These are phyloP conservation scores for Lasioglossum zephyrum DNA, from an alignment of 2,888 invertebrate species.

Conservation along the genomic window DNA sequence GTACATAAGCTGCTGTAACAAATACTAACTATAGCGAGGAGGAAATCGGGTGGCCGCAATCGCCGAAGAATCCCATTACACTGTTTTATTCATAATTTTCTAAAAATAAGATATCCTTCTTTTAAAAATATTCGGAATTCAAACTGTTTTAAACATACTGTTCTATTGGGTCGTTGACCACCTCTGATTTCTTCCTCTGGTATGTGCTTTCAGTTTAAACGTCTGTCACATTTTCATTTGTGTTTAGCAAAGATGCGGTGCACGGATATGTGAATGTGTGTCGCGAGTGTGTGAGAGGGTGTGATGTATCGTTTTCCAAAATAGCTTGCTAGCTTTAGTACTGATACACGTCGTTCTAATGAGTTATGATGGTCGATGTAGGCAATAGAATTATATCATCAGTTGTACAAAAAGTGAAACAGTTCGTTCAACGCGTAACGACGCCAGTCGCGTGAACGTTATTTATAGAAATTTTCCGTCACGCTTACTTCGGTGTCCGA, in stretches of 20 bases:
- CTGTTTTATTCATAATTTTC: background rate
- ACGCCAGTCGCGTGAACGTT: conserved; percentile 28
- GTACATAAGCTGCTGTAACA: conserved; percentile 15
- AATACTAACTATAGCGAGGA: conserved; percentile 17
- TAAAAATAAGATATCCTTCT: background rate
- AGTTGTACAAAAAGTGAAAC: conserved; percentile 42
- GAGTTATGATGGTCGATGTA: conserved; percentile 62
- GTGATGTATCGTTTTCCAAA: conserved; percentile 59
- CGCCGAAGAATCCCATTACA: background rate
- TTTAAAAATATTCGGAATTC: background rate
- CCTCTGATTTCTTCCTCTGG: conserved; percentile 17
- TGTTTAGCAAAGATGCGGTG: conserved; percentile 49
- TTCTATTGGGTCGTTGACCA: background rate
- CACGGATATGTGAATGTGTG: conserved; percentile 59
- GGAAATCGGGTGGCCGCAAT: background rate
- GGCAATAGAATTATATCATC: conserved; percentile 44
- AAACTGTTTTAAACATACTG: background rate
- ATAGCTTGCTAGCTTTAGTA: conserved; percentile 67
- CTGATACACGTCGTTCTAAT: conserved; percentile 61
- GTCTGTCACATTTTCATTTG: conserved; percentile 49
- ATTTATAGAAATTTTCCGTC: conserved; percentile 36
- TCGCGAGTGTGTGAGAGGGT: conserved; percentile 39
- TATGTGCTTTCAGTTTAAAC: conserved; percentile 59
- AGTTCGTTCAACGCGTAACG: conserved; percentile 25
- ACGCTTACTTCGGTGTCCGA: conserved; percentile 45